Evolutionary conservation across 2,113 vertebrate genomes (phyloP).

Genomic region (Channa maculata): DNA sequence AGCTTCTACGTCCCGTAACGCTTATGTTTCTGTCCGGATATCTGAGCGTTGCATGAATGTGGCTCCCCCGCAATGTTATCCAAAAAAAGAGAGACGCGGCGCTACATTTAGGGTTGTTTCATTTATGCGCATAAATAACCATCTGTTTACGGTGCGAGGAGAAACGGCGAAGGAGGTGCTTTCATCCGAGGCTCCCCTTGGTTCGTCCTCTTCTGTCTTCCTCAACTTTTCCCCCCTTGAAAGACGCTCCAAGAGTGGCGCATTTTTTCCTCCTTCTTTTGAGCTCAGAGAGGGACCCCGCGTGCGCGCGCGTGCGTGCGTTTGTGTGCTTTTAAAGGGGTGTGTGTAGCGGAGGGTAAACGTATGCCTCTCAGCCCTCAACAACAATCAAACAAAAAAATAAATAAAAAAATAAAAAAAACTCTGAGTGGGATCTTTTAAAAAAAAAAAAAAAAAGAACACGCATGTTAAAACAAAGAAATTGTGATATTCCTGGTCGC

Average conservation of each 20-base stretch:
- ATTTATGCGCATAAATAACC: constrained; percentile 69
- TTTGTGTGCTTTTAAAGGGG: constrained; percentile 56
- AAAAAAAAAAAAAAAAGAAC: not conserved
- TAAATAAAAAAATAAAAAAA: not conserved
- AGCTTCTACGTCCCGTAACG: constrained; percentile 52
- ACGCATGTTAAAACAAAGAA: constrained; percentile 7
- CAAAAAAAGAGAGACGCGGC: constrained; percentile 42
- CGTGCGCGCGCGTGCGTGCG: constrained; percentile 50
- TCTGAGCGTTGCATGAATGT: constrained; percentile 38
- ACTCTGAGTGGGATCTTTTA: constrained; percentile 16
- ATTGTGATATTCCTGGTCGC: not conserved
- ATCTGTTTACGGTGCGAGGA: constrained; percentile 55
- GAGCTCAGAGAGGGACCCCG: constrained; percentile 76
- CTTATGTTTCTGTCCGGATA: constrained; percentile 45
- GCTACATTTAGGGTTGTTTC: constrained; percentile 49
- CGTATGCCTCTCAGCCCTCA: constrained; percentile 68
- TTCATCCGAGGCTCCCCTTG: constrained; percentile 70
- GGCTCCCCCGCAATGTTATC: constrained; percentile 57
- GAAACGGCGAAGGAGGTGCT: constrained; percentile 59
- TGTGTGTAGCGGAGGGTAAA: constrained; percentile 69
- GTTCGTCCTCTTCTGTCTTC: constrained; percentile 73
- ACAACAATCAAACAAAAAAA: constrained; percentile 54
- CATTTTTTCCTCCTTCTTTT: constrained; percentile 77
- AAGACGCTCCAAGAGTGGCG: constrained; percentile 80
- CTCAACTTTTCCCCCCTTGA: constrained; percentile 77